Evolutionary conservation across 1,140 invertebrate species (phyloP).

Genomic region (Bradysia coprophila): DNA sequence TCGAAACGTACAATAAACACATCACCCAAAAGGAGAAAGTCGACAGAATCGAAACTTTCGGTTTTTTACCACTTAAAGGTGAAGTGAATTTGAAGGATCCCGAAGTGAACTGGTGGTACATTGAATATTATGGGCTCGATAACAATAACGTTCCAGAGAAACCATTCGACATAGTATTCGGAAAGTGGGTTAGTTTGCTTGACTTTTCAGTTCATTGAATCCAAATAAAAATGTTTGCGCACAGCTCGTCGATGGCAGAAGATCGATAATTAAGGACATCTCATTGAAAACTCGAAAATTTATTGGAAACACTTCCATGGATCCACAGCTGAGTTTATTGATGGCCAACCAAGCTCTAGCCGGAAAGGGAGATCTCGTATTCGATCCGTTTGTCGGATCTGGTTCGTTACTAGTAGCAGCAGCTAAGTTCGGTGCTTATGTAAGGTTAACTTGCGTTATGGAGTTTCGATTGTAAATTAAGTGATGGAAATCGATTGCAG

Average conservation of each 20-base stretch:
- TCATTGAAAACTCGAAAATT: slow-evolving; percentile 82
- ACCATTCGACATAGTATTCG: slow-evolving; percentile 66
- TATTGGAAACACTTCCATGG: slow-evolving; percentile 96
- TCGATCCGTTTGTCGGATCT: slow-evolving; percentile 92
- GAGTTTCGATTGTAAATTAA: slow-evolving; percentile 1
- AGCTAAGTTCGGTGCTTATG: slow-evolving; percentile 66
- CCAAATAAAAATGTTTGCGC: too few relatives aligned
- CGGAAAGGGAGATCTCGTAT: slow-evolving; percentile 47
- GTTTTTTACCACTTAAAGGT: slow-evolving; percentile 62
- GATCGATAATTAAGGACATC: slow-evolving; percentile 55
- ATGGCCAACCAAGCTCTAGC: slow-evolving; percentile 89
- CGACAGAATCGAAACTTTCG: slow-evolving; percentile 69
- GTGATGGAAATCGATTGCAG: too few relatives aligned
- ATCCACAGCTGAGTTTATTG: slow-evolving; percentile 74
- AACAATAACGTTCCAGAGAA: slow-evolving; percentile 47
- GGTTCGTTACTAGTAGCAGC: slow-evolving; percentile 83
- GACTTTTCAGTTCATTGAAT: too few relatives aligned
- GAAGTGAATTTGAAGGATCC: slow-evolving; percentile 66
- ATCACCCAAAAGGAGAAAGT: slow-evolving; percentile 61
- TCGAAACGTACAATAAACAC: slow-evolving; percentile 78
- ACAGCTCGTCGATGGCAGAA: slow-evolving; percentile 64
- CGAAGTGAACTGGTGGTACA: slow-evolving; percentile 54
- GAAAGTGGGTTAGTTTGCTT: slow-evolving; percentile 57
- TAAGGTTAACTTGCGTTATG: neutral
- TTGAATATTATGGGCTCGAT: slow-evolving; percentile 77